Percentiles rank a stretch among this genome's conserved stretches.
These are phyloP conservation scores for Mustela lutreola DNA, from an alignment of 2,113 vertebrate genomes.

Conservation along the genomic window DNA sequence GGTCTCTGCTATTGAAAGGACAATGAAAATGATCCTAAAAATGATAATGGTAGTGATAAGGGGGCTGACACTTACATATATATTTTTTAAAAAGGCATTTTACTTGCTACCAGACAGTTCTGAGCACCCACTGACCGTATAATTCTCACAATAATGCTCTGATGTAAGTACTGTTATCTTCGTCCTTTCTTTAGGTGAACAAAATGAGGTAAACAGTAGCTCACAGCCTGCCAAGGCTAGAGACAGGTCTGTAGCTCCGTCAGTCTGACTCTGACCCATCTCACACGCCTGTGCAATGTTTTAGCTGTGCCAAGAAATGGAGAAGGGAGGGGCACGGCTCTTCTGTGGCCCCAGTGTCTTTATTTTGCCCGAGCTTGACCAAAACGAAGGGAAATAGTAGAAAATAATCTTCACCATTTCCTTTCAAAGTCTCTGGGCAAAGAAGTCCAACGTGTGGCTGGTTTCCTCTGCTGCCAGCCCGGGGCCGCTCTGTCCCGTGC, in stretches of 20 bases:
- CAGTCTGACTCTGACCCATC: neutral
- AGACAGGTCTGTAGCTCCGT: neutral
- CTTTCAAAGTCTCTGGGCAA: neutral
- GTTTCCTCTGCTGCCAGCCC: neutral
- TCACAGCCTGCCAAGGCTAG: neutral
- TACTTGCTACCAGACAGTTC: neutral
- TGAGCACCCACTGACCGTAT: neutral
- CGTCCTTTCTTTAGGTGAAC: neutral
- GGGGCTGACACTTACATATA: neutral
- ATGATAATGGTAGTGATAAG: neutral
- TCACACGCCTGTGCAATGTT: too few species aligned
- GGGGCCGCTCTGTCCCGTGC: neutral
- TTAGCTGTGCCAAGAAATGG: accelerated
- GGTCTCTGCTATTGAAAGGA: neutral
- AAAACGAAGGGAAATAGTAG: neutral
- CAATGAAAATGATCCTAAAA: neutral
- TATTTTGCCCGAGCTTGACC: neutral
- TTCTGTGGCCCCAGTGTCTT: neutral
- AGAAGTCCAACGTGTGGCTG: neutral
- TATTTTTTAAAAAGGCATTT: neutral
- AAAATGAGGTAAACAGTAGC: neutral
- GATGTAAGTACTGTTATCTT: neutral
- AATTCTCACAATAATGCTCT: neutral
- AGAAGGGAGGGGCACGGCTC: accelerated
- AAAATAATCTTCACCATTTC: neutral